Evolutionary conservation across 1,140 invertebrate genomes (phyloP).

Genomic region (Streblospio benedicti): DNA sequence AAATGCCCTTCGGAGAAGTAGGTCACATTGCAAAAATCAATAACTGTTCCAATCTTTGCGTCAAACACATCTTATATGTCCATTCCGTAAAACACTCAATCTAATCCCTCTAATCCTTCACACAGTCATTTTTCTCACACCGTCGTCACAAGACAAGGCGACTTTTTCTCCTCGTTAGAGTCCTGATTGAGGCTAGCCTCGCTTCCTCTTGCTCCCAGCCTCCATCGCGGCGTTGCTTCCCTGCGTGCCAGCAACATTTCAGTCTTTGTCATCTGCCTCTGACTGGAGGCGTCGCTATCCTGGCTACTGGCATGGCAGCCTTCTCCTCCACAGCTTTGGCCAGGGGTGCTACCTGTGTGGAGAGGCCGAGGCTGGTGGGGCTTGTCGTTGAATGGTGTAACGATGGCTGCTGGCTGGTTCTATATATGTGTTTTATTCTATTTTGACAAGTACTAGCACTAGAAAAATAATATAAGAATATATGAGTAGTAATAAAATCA

Average conservation of each 20-base stretch:
- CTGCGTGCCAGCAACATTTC: constrained; percentile 43
- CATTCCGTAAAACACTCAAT: no score
- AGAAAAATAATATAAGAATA: no score
- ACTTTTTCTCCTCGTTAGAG: constrained; percentile 13
- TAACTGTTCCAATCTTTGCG: no score
- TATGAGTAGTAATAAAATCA: no score
- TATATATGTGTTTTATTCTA: no score
- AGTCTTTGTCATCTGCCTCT: constrained; percentile 37
- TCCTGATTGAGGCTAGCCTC: constrained; percentile 2
- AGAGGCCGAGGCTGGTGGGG: constrained; percentile 26
- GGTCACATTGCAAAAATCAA: no score
- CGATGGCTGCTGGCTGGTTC: constrained; percentile 51
- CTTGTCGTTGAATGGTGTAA: constrained; percentile 53
- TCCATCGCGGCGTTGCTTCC: constrained; percentile 15
- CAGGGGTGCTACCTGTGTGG: constrained; percentile 3
- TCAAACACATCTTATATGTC: no score
- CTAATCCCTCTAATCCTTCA: constrained; percentile 17
- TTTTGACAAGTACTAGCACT: no score
- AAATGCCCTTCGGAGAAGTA: no score
- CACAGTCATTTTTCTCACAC: constrained; percentile 15
- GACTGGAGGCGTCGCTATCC: constrained; percentile 17
- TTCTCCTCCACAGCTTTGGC: neutral
- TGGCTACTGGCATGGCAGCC: neutral
- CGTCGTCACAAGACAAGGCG: constrained; percentile 22
- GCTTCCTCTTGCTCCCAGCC: neutral